A percentile compares a stretch with the other conserved stretches of the same genome.
Conservation (phyloP, 2,113 vertebrate genomes). For the Ctenodactylus gundi region DNA sequence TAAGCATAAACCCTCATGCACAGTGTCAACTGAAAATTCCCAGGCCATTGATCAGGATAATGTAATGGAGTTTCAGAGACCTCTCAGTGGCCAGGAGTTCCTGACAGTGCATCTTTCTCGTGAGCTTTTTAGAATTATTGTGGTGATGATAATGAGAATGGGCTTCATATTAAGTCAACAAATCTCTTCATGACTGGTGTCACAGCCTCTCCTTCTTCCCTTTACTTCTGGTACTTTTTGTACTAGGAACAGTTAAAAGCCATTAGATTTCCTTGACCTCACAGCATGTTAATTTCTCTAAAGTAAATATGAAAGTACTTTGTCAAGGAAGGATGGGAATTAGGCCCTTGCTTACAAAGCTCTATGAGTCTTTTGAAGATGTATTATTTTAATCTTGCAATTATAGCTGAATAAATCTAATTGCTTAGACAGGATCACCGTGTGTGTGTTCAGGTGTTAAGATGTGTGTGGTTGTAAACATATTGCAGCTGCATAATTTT, state of each 20-base stretch:
- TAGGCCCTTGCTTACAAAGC: background rate
- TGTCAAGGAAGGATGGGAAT: slow-evolving; percentile 6
- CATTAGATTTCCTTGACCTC: background rate
- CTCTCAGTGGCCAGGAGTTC: background rate
- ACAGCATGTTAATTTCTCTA: background rate
- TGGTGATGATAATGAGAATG: background rate
- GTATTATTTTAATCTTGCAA: slow-evolving; percentile 31
- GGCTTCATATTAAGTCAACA: background rate
- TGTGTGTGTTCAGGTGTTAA: background rate
- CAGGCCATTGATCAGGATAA: background rate
- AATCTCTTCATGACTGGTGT: background rate
- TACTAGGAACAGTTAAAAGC: background rate
- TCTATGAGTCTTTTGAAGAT: background rate
- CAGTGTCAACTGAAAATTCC: background rate
- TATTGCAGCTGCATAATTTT: background rate
- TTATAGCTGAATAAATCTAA: background rate
- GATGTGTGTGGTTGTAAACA: background rate
- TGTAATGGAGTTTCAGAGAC: background rate
- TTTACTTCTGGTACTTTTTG: background rate
- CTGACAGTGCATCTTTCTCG: background rate
- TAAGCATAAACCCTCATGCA: background rate
- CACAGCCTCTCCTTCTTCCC: background rate
- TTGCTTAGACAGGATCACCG: background rate
- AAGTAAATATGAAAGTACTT: slow-evolving; percentile 3
- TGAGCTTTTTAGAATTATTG: background rate